Base-by-base conservation (phyloP, 2,888 invertebrate species). In the Lottia scabra region DNA sequence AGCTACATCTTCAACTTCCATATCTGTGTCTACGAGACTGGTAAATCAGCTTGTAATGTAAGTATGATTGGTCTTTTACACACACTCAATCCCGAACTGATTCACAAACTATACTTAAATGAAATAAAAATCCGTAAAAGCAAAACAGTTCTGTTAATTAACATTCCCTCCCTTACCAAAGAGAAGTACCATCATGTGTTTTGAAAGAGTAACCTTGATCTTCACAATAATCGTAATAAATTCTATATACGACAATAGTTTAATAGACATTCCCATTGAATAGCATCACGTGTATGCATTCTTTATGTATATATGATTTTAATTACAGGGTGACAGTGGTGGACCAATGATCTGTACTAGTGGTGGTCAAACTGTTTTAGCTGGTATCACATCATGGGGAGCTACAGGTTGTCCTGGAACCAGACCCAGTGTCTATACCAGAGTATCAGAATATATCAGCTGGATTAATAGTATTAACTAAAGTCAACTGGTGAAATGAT, bases 301-400 rank as follows among this genome's bases (percentile, higher is more conserved):
- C 1, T 56, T n/a, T n/a, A n/a, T n/a, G n/a, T n/a, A n/a, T n/a
- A n/a, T n/a, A n/a, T 56, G n/a, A 3, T 56, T 56, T 12, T 56
- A 56, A 19, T 19, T 19, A 4, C 73, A 81, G 81, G 82, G 82
- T 65, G 82, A 82, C 75, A 82, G 81, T 63, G 83, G 83, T n/a
- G 80, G 80, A 5, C 80, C 81, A 8, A 69, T 81, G 62, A 76
- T 78, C 3, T 80, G 80, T 65, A 63, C 74, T 48, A 75, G 77
- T n/a, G n/a, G 19, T 15, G 5, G 30, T 30, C 30, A 30, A 30
- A 30, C 30, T 30, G 15, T 72, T 38, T 73, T 81, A 44, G 79
- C 77, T n/a, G 83, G 83, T 3, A 76, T 83, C 68, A 83, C 83
- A 43, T 80, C 80, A 68, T 81, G 81, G 81, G 83, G 83, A 16